Evolutionary conservation across 92 coral and sea anemone genomes (phyloP), one percentile per base, ranked within the genome.

Genomic region (Parazoanthus atlanticus): DNA sequence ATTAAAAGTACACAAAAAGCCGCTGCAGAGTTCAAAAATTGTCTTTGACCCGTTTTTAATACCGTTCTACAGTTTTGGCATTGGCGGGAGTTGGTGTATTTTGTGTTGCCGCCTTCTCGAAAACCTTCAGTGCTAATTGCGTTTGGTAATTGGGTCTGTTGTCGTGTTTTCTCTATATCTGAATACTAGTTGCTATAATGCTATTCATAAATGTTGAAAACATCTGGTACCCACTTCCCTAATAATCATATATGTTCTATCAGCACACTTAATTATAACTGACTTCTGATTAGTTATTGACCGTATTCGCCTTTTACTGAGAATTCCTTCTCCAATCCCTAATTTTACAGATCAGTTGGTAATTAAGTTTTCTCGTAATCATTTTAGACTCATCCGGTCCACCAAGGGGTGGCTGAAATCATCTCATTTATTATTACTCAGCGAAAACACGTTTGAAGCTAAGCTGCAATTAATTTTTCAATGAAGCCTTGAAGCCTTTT

Each of bases 81-180:
- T 74, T 84, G 67, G 46, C 79, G 33, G 43, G 54, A 28, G 66
- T 40, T 16, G 66, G 19, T 15, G 38, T 67, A 25, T 9, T 46
- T 78, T 71, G 78, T 46, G 43, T 29, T 84, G 87, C 87, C 87
- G 87, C 87, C 87, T 84, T 67, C 78, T 70, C 65, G 77, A 84
- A 84, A 88, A 87, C 90, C 90, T 93, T 81, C 86, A 78, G 78
- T 74, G 30, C 85, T 93, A 91, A 93, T 90, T 90, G 81, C 88
- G 41, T 58, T 70, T 79, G 76, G 61, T 93, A 93, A 93, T 93
- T 90, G 95, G 90, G 77, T 86, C 34, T 88, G 90, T 89, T 93
- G 76, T 81, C 80, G 61, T 86, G 70, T 74, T 84, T 91, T 89
- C 56, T 66, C 72, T 72, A 56, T 66, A 47, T 86, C 70, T 88